phyloP scores from a whole-genome alignment of 2,888 invertebrate genomes.

The Mythimna lalbum region DNA sequence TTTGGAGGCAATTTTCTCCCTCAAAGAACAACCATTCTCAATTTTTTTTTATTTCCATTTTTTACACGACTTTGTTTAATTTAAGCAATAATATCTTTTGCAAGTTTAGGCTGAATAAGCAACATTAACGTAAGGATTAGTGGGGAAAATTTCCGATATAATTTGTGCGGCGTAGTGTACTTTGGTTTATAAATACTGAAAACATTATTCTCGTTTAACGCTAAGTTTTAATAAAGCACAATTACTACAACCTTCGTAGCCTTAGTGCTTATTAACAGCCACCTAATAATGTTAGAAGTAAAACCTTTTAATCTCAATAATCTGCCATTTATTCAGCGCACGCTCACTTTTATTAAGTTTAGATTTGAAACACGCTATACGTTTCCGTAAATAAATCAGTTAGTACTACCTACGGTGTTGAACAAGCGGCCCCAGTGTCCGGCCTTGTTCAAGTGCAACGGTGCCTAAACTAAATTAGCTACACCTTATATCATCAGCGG shows the following conservation, averaged over 20 bases:
- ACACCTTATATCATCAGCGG: constrained; percentile 14
- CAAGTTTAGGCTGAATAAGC: constrained; percentile 7
- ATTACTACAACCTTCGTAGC: constrained; percentile 13
- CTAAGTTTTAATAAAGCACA: constrained; percentile 9
- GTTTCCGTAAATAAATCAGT: constrained; percentile 26
- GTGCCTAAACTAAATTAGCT: constrained; percentile 32
- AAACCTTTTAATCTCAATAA: constrained; percentile 25
- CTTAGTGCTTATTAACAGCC: background rate
- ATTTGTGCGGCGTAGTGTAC: background rate
- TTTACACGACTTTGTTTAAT: constrained; percentile 51
- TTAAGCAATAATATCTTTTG: constrained; percentile 47
- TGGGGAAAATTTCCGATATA: background rate
- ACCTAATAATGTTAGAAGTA: constrained; percentile 3
- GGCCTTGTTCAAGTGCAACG: background rate
- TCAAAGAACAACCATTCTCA: constrained; percentile 79
- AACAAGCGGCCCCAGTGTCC: background rate
- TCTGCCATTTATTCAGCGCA: constrained; percentile 8
- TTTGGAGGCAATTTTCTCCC: constrained; percentile 86
- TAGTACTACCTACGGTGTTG: background rate
- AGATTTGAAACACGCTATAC: constrained; percentile 27
- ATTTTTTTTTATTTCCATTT: constrained; percentile 62
- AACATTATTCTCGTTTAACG: background rate
- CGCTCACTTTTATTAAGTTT: constrained; percentile 15
- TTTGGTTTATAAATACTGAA: background rate
- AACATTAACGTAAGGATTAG: background rate